These are phyloP conservation scores for Fringilla coelebs DNA, from an alignment of 2,797 vertebrate species.

Conservation along the genomic window DNA sequence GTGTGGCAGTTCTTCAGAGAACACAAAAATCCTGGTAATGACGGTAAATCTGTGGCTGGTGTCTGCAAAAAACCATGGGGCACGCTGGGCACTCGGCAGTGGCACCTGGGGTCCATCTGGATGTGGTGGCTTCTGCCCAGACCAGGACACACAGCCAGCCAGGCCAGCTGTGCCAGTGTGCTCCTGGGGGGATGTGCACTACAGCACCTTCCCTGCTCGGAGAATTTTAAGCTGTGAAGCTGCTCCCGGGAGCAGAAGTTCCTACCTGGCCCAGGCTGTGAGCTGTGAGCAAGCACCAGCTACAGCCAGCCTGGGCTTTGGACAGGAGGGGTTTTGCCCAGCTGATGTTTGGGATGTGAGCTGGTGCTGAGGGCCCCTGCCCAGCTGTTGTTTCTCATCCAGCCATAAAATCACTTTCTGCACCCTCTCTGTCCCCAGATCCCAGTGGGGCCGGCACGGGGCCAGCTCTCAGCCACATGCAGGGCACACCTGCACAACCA, in stretches of 20 bases:
- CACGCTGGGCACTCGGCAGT: background rate
- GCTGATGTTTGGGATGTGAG: rapidly evolving
- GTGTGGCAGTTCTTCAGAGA: background rate
- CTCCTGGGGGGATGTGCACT: background rate
- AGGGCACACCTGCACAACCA: background rate
- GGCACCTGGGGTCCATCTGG: rapidly evolving
- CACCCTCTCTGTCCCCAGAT: background rate
- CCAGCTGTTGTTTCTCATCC: background rate
- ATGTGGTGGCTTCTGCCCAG: rapidly evolving
- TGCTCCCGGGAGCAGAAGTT: background rate
- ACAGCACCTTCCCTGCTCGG: background rate
- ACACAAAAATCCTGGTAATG: background rate
- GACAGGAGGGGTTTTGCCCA: background rate
- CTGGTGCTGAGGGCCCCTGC: background rate
- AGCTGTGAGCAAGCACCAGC: rapidly evolving
- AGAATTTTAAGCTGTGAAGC: background rate
- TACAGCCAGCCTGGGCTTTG: background rate
- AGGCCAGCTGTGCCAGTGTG: rapidly evolving
- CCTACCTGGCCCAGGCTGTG: background rate
- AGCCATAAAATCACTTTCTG: rapidly evolving
- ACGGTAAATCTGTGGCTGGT: background rate
- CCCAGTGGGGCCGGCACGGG: background rate
- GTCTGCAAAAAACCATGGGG: background rate
- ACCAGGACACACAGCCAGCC: rapidly evolving
- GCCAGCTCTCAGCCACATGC: background rate